Percentiles rank a stretch among this genome's conserved stretches.
Conservation (phyloP, 2,888 invertebrate species). For the Agrotis clavis region DNA sequence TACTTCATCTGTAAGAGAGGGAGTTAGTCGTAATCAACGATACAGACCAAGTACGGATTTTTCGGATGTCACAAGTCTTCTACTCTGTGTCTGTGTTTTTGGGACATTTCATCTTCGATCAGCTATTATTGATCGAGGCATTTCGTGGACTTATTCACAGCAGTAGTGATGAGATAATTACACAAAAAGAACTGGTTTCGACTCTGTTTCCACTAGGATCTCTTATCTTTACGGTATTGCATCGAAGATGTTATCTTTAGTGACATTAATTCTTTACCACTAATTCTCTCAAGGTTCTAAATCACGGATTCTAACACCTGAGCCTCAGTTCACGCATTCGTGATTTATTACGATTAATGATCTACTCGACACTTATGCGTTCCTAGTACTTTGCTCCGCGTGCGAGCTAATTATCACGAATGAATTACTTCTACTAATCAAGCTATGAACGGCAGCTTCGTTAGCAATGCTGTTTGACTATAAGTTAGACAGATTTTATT, state of each 20-base stretch:
- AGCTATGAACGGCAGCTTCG: neutral
- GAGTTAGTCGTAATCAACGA: no score
- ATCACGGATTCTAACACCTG: neutral
- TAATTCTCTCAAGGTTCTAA: neutral
- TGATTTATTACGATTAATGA: slow-evolving; percentile 7
- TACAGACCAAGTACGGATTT: no score
- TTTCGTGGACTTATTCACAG: neutral
- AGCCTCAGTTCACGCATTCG: neutral
- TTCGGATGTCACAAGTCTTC: no score
- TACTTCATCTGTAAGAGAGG: no score
- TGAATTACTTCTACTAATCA: neutral
- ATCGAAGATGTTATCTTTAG: neutral
- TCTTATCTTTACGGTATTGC: neutral
- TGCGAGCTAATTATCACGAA: neutral
- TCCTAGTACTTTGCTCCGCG: slow-evolving; percentile 9
- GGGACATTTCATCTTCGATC: neutral
- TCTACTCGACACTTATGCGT: neutral
- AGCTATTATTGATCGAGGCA: no score
- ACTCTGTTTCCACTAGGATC: neutral
- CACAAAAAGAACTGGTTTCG: neutral
- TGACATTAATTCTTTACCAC: neutral
- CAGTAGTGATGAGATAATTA: neutral
- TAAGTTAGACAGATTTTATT: neutral
- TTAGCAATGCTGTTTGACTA: neutral
- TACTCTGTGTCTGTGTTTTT: no score